Conservation (phyloP, 2,113 vertebrate species). For the Cervus canadensis region DNA sequence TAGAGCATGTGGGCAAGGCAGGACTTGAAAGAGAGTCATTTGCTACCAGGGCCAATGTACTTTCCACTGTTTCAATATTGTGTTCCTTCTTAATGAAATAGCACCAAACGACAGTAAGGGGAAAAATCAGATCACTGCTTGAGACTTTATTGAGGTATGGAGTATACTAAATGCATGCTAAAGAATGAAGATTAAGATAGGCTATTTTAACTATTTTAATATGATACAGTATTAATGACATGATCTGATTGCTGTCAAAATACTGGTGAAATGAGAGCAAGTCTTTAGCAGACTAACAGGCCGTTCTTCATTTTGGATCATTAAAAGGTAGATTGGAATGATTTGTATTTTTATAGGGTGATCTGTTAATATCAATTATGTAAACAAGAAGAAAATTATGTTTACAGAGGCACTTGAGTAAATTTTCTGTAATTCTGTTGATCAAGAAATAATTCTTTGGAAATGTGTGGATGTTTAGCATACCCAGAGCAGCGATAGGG, state of each 20-base stretch:
- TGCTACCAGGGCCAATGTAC: background rate
- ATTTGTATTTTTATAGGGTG: slow-evolving; percentile 20
- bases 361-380: slow-evolving; percentile 31
- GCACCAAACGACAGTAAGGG: background rate
- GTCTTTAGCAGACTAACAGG: slow-evolving; percentile 35
- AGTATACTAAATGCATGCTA: background rate
- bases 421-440: background rate
- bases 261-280: slow-evolving; percentile 54
- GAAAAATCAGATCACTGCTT: background rate
- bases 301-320: slow-evolving; percentile 42
- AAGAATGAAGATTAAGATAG: background rate
- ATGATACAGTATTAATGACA: background rate
- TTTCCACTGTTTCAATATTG: background rate
- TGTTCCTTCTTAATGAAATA: background rate
- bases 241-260: slow-evolving; percentile 43
- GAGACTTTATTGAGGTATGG: background rate
- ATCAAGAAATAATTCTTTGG: slow-evolving; percentile 46
- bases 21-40: background rate
- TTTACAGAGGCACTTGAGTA: slow-evolving; percentile 1
- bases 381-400: background rate
- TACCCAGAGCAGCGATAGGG: background rate
- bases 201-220: slow-evolving; percentile 29
- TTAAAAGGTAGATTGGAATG: slow-evolving; percentile 14
- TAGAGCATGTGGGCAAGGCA: background rate
- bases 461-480: slow-evolving; percentile 4